Conservation (phyloP, 2,113 vertebrate species). For the Scomber scombrus region DNA sequence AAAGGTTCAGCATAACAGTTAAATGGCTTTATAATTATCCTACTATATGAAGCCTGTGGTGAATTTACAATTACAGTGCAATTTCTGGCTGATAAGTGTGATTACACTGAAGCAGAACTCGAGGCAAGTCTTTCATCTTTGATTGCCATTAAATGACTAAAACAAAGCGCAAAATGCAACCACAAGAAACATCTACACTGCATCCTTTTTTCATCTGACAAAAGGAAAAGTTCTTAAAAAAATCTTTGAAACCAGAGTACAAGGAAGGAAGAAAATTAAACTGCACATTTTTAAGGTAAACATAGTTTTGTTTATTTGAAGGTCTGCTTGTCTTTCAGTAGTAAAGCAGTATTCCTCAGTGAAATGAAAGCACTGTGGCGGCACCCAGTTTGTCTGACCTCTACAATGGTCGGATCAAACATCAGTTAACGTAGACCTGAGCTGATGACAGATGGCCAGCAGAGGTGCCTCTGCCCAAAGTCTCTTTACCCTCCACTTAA, state of each 20-base stretch:
- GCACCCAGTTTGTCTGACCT: slow-evolving; percentile 64
- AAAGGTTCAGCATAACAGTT: slow-evolving; percentile 58
- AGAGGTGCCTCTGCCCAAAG: slow-evolving; percentile 61
- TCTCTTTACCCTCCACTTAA: slow-evolving; percentile 45
- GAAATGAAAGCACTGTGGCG: slow-evolving; percentile 47
- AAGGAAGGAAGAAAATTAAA: neutral
- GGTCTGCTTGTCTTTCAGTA: slow-evolving; percentile 41
- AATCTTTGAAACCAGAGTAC: neutral
- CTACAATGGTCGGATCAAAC: slow-evolving; percentile 51
- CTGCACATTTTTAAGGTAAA: neutral
- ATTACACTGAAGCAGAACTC: slow-evolving; percentile 55
- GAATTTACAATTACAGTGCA: slow-evolving; percentile 50
- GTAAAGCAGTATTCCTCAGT: slow-evolving; percentile 10
- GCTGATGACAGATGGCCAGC: slow-evolving; percentile 78
- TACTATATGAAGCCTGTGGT: slow-evolving; percentile 51
- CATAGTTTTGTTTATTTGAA: slow-evolving; percentile 35
- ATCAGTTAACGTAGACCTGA: slow-evolving; percentile 59
- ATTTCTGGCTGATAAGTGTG: slow-evolving; percentile 59
- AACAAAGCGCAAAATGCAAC: slow-evolving; percentile 23
- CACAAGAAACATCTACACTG: slow-evolving; percentile 1
- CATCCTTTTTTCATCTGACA: neutral
- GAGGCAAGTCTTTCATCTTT: slow-evolving; percentile 31
- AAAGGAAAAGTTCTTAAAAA: neutral
- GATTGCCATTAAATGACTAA: slow-evolving; percentile 15
- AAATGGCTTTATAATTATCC: slow-evolving; percentile 67